Evolutionary conservation across 2,888 invertebrate species (phyloP).

Genomic region (Cephus rjabovi): DNA sequence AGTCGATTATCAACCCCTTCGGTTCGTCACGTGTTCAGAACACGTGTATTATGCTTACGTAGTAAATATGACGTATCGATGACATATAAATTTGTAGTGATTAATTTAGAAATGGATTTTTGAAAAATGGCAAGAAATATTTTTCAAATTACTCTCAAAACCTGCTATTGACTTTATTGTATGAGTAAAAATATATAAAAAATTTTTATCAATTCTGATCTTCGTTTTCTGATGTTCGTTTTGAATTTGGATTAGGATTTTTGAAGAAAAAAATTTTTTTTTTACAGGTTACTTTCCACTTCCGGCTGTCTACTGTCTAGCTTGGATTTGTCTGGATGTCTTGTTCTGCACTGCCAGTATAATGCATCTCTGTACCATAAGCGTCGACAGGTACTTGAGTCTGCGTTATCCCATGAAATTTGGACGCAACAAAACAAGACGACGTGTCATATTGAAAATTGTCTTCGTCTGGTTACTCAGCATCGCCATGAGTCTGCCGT

Average conservation of each 20-base stretch:
- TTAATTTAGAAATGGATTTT: too few species aligned
- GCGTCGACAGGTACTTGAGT: constrained; percentile 93
- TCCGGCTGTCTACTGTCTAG: constrained; percentile 87
- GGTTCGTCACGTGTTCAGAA: too few species aligned
- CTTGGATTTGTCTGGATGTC: constrained; percentile 96
- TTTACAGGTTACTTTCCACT: constrained; percentile 84
- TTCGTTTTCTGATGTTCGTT: background rate
- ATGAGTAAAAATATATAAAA: too few species aligned
- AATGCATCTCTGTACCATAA: constrained; percentile 96
- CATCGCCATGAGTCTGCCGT: constrained; percentile 89
- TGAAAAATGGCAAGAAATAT: too few species aligned
- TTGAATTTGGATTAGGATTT: too few species aligned
- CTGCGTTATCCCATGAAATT: constrained; percentile 94
- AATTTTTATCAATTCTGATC: background rate
- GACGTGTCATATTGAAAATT: constrained; percentile 89
- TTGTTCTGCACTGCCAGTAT: constrained; percentile 97
- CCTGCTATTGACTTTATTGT: too few species aligned
- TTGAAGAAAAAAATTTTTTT: constrained; percentile 14
- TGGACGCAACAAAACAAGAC: constrained; percentile 88
- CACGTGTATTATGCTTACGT: too few species aligned
- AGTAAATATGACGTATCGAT: too few species aligned
- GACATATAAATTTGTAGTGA: too few species aligned
- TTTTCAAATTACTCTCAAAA: too few species aligned
- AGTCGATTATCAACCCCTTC: too few species aligned
- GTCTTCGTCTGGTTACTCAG: constrained; percentile 94